Base-by-base conservation (phyloP, 2,888 invertebrate genomes). In the Ormia ochracea region DNA sequence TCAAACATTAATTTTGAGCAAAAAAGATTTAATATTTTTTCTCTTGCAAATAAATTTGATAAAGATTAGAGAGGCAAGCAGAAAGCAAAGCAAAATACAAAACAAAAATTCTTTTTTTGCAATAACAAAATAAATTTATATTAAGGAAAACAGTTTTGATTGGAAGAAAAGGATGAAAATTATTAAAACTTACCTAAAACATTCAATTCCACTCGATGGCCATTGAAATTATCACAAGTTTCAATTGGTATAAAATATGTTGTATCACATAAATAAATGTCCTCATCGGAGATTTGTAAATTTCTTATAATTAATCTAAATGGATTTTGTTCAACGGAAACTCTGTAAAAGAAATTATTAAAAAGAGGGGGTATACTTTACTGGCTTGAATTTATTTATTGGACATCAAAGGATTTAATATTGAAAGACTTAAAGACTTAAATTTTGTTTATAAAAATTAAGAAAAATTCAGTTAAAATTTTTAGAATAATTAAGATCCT, bases 251-350 rank as follows among this genome's bases (percentile, higher is more conserved):
- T 93, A 85, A 94, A 89, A 90, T 94, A 95, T 78, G 95, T 95
- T 85, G 94, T 93, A 89, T 95, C 95, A 90, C 95, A 95, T 87
- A 93, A 93, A 90, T 95, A 95, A 82, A 92, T 91, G 76, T 94
- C 94, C 87, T 95, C 94, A 89, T 95, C 95, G 82, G 92, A 91
- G 80, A 94, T 91, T 86, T 92, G 91, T 77, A 94, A 90, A 80
- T 89, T 89, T 83, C 87, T 87, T 84, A 89, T 88, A 81, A 88
- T 86, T 85, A 89, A 85, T 85, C 89, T 87, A 84, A 86, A 87
- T 75, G 86, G 85, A 83, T 84, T 85, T 83, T 87, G 87, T 69
- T 86, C 85, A 82, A 87, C 86, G 63, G 84, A 83, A 77, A 88
- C 85, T 84, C 88, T 88, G 33, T 17, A 36, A 36, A 63, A 52